phyloP scores from a whole-genome alignment of 2,888 invertebrate species.

The Nesidiocoris tenuis region DNA sequence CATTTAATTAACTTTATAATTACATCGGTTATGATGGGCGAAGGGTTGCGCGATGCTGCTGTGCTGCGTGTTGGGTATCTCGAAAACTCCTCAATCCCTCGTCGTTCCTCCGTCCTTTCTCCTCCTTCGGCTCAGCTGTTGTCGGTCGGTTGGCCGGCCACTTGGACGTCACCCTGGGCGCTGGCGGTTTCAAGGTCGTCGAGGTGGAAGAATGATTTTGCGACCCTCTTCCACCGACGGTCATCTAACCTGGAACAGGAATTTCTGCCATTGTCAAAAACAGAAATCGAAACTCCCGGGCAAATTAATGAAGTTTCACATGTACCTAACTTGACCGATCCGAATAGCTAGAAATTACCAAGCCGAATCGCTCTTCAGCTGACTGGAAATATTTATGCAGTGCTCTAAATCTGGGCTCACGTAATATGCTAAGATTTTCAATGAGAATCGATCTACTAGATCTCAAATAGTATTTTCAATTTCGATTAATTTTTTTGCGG shows the following conservation, averaged over 20 bases:
- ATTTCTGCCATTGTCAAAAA: neutral
- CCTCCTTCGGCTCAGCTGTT: neutral
- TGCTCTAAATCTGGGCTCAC: too few species aligned
- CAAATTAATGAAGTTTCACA: too few species aligned
- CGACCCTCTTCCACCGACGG: neutral
- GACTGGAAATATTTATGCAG: too few species aligned
- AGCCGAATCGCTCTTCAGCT: too few species aligned
- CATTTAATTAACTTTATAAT: conserved; percentile 44
- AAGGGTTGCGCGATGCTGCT: conserved; percentile 4
- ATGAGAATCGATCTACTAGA: too few species aligned
- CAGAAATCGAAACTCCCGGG: too few species aligned
- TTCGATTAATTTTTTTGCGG: too few species aligned
- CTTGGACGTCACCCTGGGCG: neutral
- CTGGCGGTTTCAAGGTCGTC: neutral
- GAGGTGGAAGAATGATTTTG: neutral
- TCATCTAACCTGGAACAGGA: neutral
- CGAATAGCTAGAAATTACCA: too few species aligned
- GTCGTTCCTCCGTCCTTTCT: neutral
- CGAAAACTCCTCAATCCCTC: conserved; percentile 20
- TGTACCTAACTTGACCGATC: too few species aligned
- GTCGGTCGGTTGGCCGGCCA: neutral
- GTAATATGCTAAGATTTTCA: too few species aligned
- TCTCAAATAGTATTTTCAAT: too few species aligned
- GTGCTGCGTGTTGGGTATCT: neutral
- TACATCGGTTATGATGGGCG: conserved; percentile 34